A percentile compares a stretch with the other conserved stretches of the same genome.
Conservation (phyloP, 2,113 vertebrate species). For the Psittacus erithacus region DNA sequence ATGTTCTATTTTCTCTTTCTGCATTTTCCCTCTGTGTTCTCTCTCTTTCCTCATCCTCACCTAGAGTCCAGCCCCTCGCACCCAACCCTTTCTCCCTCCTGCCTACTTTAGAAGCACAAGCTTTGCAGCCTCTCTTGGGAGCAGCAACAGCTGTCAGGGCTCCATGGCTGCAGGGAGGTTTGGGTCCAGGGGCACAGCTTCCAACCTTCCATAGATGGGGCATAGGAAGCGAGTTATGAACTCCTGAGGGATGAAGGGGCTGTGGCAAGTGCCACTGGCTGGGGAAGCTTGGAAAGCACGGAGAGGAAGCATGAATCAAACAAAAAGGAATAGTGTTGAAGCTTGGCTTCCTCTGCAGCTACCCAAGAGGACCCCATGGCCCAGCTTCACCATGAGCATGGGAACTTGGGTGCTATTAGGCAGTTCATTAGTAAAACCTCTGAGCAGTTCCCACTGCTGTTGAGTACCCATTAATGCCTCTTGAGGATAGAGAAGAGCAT, state of each 20-base stretch:
- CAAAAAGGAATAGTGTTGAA: background rate
- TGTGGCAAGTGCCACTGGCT: background rate
- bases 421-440: slow-evolving; percentile 59
- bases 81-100: background rate
- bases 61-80: background rate
- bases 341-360: background rate
- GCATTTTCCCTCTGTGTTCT: background rate
- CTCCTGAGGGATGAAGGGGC: background rate
- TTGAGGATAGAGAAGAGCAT: slow-evolving; percentile 36
- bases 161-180: background rate
- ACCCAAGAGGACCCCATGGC: background rate
- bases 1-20: background rate
- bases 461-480: slow-evolving; percentile 63
- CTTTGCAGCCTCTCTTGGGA: background rate
- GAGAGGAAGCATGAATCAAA: background rate
- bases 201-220: background rate
- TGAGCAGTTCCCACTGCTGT: background rate
- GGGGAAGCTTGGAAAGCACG: background rate
- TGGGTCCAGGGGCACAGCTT: background rate
- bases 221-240: background rate
- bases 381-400: background rate
- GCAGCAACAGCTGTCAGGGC: background rate
- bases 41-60: background rate
- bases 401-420: slow-evolving; percentile 57
- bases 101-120: background rate